A percentile compares a stretch with the other conserved stretches of the same genome.
These are phyloP conservation scores for Rhadina sibilatrix DNA, from an alignment of 2,113 vertebrate species.

Conservation along the genomic window DNA sequence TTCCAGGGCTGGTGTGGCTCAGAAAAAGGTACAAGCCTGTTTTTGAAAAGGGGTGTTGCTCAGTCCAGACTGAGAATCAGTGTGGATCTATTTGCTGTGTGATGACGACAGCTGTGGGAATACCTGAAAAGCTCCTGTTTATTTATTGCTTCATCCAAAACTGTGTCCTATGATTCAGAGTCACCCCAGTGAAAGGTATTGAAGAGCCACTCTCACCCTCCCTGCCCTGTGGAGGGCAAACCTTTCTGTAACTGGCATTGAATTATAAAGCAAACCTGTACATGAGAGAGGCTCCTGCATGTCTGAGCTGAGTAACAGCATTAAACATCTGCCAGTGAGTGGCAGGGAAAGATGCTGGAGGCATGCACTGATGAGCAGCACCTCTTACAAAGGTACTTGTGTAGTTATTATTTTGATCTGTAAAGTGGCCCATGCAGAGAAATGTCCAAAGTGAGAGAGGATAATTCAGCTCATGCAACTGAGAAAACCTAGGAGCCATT, in stretches of 20 bases:
- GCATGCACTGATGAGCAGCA: not conserved
- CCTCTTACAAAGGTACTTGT: not conserved
- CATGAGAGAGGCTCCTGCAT: not conserved
- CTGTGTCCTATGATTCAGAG: not conserved
- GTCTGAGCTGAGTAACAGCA: not conserved
- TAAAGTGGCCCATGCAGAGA: not conserved
- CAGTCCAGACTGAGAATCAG: not conserved
- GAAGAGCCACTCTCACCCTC: not conserved
- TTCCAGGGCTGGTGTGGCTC: not conserved
- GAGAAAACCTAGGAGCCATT: not conserved
- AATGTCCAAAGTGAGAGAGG: not conserved
- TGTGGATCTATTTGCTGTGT: not conserved
- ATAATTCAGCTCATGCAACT: not conserved
- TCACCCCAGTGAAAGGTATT: not conserved
- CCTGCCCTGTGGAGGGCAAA: not conserved
- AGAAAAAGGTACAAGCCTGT: not conserved
- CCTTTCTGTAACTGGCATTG: not conserved
- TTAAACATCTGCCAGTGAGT: not conserved
- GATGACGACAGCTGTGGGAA: not conserved
- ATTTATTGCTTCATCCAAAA: not conserved
- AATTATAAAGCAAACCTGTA: not conserved
- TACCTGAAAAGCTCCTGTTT: not conserved
- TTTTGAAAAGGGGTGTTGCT: not conserved
- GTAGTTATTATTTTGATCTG: not conserved
- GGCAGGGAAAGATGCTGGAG: not conserved